Evolutionary conservation across 2,888 invertebrate genomes (phyloP).

Genomic region (Himalopsyche japonica): DNA sequence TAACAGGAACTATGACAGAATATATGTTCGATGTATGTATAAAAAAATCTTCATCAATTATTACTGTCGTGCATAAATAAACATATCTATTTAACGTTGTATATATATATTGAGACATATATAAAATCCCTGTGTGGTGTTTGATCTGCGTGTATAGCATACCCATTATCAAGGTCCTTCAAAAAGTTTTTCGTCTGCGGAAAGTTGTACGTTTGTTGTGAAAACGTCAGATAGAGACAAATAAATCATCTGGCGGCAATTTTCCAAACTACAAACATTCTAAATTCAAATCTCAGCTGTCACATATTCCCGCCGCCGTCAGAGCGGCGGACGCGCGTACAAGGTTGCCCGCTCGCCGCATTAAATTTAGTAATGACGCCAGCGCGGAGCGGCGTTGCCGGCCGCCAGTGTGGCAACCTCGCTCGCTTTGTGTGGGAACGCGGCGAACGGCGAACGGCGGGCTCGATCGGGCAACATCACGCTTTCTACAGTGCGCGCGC

Average conservation of each 20-base stretch:
- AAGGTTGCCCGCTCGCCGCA: slow-evolving; percentile 22
- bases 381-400: slow-evolving; percentile 14
- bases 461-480: slow-evolving; percentile 9
- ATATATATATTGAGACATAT: no score
- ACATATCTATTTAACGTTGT: no score
- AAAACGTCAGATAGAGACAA: not conserved
- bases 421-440: slow-evolving; percentile 29
- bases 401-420: not conserved
- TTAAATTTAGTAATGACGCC: slow-evolving; percentile 38
- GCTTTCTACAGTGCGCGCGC: slow-evolving; percentile 24
- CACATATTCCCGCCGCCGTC: slow-evolving; percentile 18
- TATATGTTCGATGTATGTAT: no score
- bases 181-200: not conserved
- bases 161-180: not conserved
- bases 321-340: slow-evolving; percentile 9
- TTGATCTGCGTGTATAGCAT: not conserved
- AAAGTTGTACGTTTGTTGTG: not conserved
- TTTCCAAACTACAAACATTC: not conserved
- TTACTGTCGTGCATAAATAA: no score
- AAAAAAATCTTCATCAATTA: no score
- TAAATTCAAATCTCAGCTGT: not conserved
- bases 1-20: no score
- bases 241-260: slow-evolving; percentile 1
- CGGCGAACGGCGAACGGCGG: not conserved
- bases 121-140: not conserved